A percentile compares a stretch with the other conserved stretches of the same genome.
These are phyloP conservation scores for Drosophila neonasuta DNA, from an alignment of 2,888 invertebrate genomes.

Conservation along the genomic window DNA sequence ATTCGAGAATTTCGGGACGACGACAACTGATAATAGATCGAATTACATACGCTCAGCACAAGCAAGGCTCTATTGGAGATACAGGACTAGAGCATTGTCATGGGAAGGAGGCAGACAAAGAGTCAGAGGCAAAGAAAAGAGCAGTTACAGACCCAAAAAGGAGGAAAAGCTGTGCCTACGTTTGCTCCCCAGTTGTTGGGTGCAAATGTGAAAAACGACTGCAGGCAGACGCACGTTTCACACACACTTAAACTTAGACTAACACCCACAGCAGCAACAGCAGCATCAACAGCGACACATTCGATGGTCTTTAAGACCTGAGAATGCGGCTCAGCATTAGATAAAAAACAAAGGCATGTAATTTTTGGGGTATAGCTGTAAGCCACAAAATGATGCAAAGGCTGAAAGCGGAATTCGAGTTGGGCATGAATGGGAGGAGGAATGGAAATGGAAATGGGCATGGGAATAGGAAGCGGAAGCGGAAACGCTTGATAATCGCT, in stretches of 20 bases:
- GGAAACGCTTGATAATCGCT: slow-evolving; percentile 74
- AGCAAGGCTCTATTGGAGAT: slow-evolving; percentile 19
- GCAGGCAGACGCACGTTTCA: slow-evolving; percentile 40
- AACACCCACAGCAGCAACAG: background rate
- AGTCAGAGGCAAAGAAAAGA: background rate
- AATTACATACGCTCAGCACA: slow-evolving; percentile 70
- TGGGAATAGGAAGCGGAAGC: slow-evolving; percentile 44
- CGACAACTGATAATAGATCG: slow-evolving; percentile 81
- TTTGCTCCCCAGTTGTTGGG: slow-evolving; percentile 37
- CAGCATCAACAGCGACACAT: background rate
- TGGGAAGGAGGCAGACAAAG: background rate
- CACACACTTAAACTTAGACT: slow-evolving; percentile 4
- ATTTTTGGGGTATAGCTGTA: slow-evolving; percentile 63
- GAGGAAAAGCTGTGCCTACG: slow-evolving; percentile 8
- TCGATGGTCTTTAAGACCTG: slow-evolving; percentile 58
- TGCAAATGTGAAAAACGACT: slow-evolving; percentile 57
- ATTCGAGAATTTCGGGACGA: slow-evolving; percentile 77
- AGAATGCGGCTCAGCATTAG: slow-evolving; percentile 60
- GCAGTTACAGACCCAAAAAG: background rate
- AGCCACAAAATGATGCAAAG: slow-evolving; percentile 62
- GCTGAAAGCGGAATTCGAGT: slow-evolving; percentile 40
- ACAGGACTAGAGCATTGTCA: slow-evolving; percentile 7
- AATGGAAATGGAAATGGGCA: slow-evolving; percentile 11
- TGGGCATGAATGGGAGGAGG: background rate
- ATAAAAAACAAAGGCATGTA: slow-evolving; percentile 73